Evolutionary conservation across 2,113 vertebrate species (phyloP).

Genomic region (Andinoacara biseriatus): DNA sequence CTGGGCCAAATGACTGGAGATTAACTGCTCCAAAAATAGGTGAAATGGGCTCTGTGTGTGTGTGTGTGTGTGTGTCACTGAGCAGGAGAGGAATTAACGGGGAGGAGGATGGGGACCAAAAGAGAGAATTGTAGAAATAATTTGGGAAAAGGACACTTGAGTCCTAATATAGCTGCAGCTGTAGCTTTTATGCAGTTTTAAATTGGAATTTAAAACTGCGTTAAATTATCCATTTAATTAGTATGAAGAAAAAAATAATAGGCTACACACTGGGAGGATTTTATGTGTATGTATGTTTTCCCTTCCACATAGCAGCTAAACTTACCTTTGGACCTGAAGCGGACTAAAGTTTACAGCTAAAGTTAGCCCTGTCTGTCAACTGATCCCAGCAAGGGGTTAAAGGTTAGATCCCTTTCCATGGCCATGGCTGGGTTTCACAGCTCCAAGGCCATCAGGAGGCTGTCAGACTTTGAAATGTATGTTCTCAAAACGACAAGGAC

Average conservation of each 20-base stretch:
- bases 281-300: slow-evolving; percentile 7
- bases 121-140: not conserved
- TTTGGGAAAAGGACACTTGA: not conserved
- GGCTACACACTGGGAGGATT: not conserved
- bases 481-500: slow-evolving; percentile 2
- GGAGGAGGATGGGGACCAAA: not conserved
- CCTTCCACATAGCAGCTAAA: slow-evolving; percentile 30
- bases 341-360: slow-evolving; percentile 71
- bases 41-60: slow-evolving; percentile 27
- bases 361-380: slow-evolving; percentile 75
- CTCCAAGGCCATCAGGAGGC: slow-evolving; percentile 8
- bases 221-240: not conserved
- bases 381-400: slow-evolving; percentile 64
- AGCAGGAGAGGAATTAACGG: not conserved
- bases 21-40: slow-evolving; percentile 72
- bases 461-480: slow-evolving; percentile 29
- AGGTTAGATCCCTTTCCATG: slow-evolving; percentile 59
- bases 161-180: not conserved
- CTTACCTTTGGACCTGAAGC: slow-evolving; percentile 34
- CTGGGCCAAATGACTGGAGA: slow-evolving; percentile 65
- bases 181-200: not conserved
- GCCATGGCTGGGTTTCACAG: slow-evolving; percentile 66
- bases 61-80: not conserved
- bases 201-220: not conserved
- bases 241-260: not conserved